Conservation (phyloP, 2,888 invertebrate species). For the Eupithecia subfuscata region DNA sequence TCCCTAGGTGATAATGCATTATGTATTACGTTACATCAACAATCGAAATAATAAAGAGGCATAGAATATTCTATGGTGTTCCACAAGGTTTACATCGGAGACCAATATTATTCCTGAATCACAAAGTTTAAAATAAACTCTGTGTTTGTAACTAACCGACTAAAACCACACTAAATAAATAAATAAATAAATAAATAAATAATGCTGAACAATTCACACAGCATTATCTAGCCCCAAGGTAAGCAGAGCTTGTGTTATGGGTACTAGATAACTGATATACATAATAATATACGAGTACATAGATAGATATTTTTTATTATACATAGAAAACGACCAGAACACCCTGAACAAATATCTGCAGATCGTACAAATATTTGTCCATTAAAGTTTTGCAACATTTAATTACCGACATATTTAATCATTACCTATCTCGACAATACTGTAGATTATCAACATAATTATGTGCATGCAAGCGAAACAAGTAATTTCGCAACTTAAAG, state of each 20-base stretch:
- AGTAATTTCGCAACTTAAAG: conserved; percentile 60
- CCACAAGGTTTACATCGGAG: not conserved
- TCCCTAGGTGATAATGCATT: not conserved
- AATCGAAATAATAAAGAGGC: not conserved
- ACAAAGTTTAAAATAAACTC: not conserved
- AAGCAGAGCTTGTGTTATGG: too few relatives aligned
- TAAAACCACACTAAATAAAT: not conserved
- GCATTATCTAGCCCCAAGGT: too few relatives aligned
- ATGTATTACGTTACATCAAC: not conserved
- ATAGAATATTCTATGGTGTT: not conserved
- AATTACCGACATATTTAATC: conserved; percentile 21
- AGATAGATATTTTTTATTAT: too few relatives aligned
- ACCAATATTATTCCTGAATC: not conserved
- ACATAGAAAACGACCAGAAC: too few relatives aligned
- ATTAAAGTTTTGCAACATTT: conserved; percentile 22
- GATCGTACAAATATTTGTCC: too few relatives aligned
- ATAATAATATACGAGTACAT: too few relatives aligned
- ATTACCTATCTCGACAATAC: conserved; percentile 34
- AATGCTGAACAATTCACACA: too few relatives aligned
- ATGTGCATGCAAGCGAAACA: conserved; percentile 47
- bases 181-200: too few relatives aligned
- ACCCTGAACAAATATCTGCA: too few relatives aligned
- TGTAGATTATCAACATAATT: conserved; percentile 40
- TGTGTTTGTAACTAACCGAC: not conserved
- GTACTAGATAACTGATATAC: too few relatives aligned